Evolutionary conservation across 2,888 invertebrate species (phyloP), one percentile per base, ranked within the genome.

Genomic region (Ectemnius continuus): DNA sequence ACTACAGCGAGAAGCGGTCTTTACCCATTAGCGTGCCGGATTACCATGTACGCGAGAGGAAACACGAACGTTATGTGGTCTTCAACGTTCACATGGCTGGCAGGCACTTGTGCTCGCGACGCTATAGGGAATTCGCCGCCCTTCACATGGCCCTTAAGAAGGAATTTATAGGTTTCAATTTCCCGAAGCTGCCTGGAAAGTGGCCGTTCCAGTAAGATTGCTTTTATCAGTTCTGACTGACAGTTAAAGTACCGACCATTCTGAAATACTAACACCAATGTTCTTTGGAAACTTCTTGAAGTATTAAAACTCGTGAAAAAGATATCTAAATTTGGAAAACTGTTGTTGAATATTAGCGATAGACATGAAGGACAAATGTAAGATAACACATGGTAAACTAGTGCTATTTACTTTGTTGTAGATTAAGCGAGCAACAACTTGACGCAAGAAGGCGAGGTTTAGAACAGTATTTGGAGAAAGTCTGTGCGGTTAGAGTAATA

Each of bases 51-150:
- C 94, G 97, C 77, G 97, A 97, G 89, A 93, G 96, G 82, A 95
- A 95, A 82, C 97, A 97, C 65, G 97, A 99, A 86, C 95, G 97
- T 83, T 99, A 95, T 92, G 98, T 98, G 84, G 98, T 95, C 11
- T 99, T 97, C 92, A 99, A 99, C 90, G 98, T 99, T 78, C 98
- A 99, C 91, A 99, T 99, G 99, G 99, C 99, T 5, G 99, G 99
- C 0, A 92, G 99, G 47, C 99, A 99, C 90, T 92, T 99, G 67
- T 99, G 99, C 92, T 99, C 99, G 63, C 93, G 99, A 64, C 93
- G 99, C 52, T 99, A 99, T 91, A 94, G 98, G 75, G 99, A 99
- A 92, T 99, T 99, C 91, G 95, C 97, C 8, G 95, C 96, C 81
- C 92, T 99, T 76, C 97, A 99, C 88, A 94, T 95, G 86, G 95